These are phyloP conservation scores for Mycalesis mineus DNA, from an alignment of 2,888 invertebrate genomes.

Conservation along the genomic window DNA sequence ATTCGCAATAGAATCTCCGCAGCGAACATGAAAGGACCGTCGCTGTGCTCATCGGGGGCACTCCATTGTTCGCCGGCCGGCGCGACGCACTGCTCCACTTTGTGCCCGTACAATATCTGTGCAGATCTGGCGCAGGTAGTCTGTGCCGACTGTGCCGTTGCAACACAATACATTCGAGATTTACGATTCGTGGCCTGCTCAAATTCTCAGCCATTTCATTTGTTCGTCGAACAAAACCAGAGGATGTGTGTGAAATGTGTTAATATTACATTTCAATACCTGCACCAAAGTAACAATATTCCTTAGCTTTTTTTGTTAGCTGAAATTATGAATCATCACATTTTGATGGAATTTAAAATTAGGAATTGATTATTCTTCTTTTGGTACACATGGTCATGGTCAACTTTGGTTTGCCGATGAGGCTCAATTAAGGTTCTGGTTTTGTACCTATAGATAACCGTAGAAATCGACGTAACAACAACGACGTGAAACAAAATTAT, in stretches of 20 bases:
- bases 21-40: neutral
- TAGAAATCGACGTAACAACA: too few species aligned
- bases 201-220: neutral
- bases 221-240: neutral
- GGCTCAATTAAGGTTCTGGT: too few species aligned
- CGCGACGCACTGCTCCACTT: neutral
- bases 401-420: too few species aligned
- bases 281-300: too few species aligned
- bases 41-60: neutral
- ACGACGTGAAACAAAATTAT: too few species aligned
- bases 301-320: too few species aligned
- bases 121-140: neutral
- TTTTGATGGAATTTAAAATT: too few species aligned
- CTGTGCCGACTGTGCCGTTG: neutral
- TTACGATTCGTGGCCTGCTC: neutral
- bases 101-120: neutral
- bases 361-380: too few species aligned
- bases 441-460: too few species aligned
- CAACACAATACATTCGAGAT: neutral
- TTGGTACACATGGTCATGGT: too few species aligned
- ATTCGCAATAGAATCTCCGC: neutral
- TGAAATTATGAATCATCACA: too few species aligned
- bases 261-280: neutral
- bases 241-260: constrained; percentile 5
- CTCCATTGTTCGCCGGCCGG: neutral